Conservation (phyloP, 2,797 vertebrate genomes). For the Gorsachius magnificus region DNA sequence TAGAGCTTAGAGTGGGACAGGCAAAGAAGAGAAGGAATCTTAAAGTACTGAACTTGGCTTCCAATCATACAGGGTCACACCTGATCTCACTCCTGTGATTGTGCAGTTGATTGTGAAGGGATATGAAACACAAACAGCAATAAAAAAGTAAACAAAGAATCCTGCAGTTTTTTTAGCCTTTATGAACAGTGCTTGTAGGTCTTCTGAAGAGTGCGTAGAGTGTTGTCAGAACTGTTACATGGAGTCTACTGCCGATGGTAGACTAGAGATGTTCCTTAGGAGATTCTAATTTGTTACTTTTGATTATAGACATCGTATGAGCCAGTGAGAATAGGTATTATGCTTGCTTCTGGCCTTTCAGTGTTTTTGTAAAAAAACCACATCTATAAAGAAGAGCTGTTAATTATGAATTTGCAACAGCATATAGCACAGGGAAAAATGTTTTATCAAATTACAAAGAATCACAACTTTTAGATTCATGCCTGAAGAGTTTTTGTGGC, state of each 20-base stretch:
- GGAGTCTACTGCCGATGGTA: rapidly evolving
- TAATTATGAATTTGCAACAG: not conserved
- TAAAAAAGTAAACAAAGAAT: not conserved
- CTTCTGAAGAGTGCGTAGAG: not conserved
- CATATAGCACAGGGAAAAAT: not conserved
- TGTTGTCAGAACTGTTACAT: not conserved
- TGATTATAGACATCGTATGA: rapidly evolving
- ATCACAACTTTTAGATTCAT: not conserved
- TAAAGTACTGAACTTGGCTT: not conserved
- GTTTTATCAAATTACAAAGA: not conserved
- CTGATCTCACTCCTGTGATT: not conserved
- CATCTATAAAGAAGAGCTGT: not conserved
- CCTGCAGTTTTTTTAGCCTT: not conserved
- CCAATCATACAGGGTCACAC: not conserved
- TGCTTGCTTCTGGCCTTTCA: slow-evolving; percentile 6
- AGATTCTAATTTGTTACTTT: not conserved
- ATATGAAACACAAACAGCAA: not conserved
- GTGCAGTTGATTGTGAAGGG: not conserved
- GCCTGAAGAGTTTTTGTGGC: not conserved
- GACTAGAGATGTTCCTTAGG: not conserved
- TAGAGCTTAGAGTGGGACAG: not conserved
- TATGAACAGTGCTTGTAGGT: not conserved
- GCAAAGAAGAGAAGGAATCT: not conserved
- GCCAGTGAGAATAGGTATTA: not conserved
- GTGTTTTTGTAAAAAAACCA: not conserved